Base-by-base conservation (phyloP, 2,113 vertebrate genomes). In the Pelvicachromis taeniatus region DNA sequence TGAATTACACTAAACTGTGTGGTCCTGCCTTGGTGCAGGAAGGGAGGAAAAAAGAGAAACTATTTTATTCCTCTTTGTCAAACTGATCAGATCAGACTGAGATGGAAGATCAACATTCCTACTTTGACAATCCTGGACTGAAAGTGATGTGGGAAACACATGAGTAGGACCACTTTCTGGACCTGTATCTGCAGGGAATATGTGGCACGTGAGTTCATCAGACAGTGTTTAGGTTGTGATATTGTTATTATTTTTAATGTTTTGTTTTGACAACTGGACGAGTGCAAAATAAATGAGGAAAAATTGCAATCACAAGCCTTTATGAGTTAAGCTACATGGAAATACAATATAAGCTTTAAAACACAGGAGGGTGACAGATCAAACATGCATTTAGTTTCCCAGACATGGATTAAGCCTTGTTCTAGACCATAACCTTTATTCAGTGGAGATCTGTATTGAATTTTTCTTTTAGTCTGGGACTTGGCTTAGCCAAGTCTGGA, bases 11-110 rank as follows among this genome's bases (percentile, higher is more conserved):
- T 45, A 50, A 75, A 68, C 50, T 29, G 53, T 75, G 53, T 78
- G 80, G n/a, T 26, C n/a, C n/a, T 68, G 26, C 26, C 42, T 59
- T 16, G 4, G 7, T 9, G 42, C 6, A 55, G 26, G 1, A 29
- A 70, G 19, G 58, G 23, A 84, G 11, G 10, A 29, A 48, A 29
- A 61, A 80, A 38, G 45, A 50, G 17, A 48, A 45, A 48, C 54
- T 23, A 54, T 45, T 54, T 48, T 12, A 35, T 77, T 84, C n/a
- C 4, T 54, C 13, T 48, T 48, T 14, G 26, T 84, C 26, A 26
- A 55, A 61, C 48, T 70, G 65, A 70, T 70, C 65, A 45, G 65
- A 17, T 45, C 45, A 23, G 40, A 93, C 89, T 92, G 89, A 58
- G 77, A 38, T 77, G 45, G 40, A 83, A 50, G 53, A 85, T 85